Evolutionary conservation across 2,113 vertebrate species (phyloP).

Genomic region (Nothocercus julius): DNA sequence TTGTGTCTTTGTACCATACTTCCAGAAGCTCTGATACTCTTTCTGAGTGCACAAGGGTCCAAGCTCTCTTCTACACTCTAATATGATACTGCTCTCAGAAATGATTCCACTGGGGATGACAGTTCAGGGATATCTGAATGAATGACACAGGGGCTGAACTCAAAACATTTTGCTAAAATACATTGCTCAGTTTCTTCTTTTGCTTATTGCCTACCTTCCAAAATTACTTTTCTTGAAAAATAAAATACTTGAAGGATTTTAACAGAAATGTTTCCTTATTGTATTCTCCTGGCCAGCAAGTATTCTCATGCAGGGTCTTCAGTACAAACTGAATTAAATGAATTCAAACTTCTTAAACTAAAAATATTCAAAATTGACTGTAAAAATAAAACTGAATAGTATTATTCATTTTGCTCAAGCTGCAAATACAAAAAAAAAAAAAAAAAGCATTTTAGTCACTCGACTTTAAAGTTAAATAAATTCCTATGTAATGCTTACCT

Average conservation of each 20-base stretch:
- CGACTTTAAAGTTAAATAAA: constrained; percentile 25
- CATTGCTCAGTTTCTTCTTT: not conserved
- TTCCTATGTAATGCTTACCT: not conserved
- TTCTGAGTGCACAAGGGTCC: not conserved
- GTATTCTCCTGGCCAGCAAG: not conserved
- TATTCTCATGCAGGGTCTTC: not conserved
- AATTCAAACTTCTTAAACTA: not conserved
- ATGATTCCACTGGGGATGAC: not conserved
- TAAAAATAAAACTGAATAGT: not conserved
- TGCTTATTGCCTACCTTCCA: not conserved
- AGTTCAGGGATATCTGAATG: not conserved
- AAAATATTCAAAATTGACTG: not conserved
- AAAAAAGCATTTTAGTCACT: not conserved
- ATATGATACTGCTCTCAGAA: not conserved
- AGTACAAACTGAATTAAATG: not conserved
- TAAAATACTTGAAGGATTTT: not conserved
- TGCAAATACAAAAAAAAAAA: not conserved
- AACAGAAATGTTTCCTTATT: not conserved
- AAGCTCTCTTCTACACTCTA: not conserved
- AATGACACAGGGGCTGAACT: not conserved
- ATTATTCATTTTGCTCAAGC: not conserved
- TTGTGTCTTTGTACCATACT: not conserved
- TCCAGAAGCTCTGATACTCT: not conserved
- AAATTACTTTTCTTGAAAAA: not conserved
- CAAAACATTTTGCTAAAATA: not conserved